Percentiles rank a stretch among this genome's conserved stretches.
phyloP scores from a whole-genome alignment of 2,113 vertebrate species.

The Tonatia bakeri region DNA sequence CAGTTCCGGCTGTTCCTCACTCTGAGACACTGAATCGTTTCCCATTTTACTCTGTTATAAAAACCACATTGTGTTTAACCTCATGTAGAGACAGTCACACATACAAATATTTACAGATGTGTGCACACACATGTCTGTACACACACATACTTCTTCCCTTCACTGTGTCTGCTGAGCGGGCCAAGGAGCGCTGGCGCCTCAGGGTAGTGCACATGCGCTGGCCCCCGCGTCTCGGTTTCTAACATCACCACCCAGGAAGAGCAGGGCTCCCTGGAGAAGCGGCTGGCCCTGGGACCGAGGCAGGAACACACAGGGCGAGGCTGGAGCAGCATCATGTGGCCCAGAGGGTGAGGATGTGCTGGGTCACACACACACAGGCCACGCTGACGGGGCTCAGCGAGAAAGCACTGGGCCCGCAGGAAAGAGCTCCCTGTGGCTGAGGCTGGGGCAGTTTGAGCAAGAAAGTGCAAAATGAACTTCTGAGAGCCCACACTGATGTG shows the following conservation, averaged over 20 bases:
- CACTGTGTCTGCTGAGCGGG: background rate
- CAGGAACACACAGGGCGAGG: too few species aligned
- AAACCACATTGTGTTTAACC: background rate
- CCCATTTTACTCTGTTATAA: background rate
- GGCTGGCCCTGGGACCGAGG: background rate
- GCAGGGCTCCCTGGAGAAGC: background rate
- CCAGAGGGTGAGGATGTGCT: background rate
- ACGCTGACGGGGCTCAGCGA: fast-evolving
- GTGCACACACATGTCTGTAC: fast-evolving
- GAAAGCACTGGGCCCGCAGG: background rate
- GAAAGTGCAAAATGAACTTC: fast-evolving
- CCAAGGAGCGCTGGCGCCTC: background rate
- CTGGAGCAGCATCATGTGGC: too few species aligned
- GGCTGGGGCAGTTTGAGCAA: fast-evolving
- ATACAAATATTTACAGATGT: background rate
- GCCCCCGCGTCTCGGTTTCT: background rate
- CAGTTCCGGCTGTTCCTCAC: background rate
- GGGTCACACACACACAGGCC: background rate
- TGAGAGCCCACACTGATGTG: fast-evolving
- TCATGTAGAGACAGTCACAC: fast-evolving
- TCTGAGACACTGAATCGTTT: background rate
- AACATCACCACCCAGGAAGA: background rate
- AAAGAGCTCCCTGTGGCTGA: fast-evolving
- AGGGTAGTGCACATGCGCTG: fast-evolving
- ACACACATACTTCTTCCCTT: background rate